These are phyloP conservation scores for Omphaloscelis lunosa DNA, from an alignment of 2,888 invertebrate genomes.

Conservation along the genomic window DNA sequence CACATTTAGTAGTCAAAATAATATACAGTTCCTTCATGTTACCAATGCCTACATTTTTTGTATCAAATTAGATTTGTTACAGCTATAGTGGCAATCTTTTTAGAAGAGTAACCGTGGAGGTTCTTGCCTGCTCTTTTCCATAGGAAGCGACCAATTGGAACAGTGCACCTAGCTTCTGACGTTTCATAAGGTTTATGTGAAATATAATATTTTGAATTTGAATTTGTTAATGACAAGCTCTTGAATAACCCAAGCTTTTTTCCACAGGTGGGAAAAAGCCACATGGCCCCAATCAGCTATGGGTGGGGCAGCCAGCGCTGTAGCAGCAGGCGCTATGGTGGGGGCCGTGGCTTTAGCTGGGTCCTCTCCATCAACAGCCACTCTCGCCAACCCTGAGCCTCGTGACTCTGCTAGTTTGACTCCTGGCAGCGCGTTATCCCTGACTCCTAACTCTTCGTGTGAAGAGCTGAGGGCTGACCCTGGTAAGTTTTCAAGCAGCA, in stretches of 20 bases:
- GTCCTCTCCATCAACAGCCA: constrained; percentile 83
- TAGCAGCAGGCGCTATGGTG: constrained; percentile 85
- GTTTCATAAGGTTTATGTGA: no score
- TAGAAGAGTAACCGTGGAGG: no score
- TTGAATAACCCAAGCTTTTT: background rate
- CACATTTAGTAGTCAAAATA: no score
- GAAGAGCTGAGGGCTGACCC: constrained; percentile 91
- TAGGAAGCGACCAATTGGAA: no score
- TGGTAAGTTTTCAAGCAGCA: constrained; percentile 69
- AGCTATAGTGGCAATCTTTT: no score
- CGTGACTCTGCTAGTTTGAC: constrained; percentile 90
- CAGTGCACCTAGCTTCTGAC: no score
- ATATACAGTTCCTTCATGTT: no score
- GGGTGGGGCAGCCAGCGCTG: constrained; percentile 85
- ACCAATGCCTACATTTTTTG: no score
- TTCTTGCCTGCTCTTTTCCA: no score
- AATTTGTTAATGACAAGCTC: no score
- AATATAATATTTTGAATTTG: no score
- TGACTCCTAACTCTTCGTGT: constrained; percentile 94
- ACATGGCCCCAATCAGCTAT: constrained; percentile 87
- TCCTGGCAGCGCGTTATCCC: constrained; percentile 91
- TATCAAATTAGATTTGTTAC: no score
- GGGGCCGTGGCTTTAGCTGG: constrained; percentile 89
- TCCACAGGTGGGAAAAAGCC: constrained; percentile 94
- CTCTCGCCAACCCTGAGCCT: constrained; percentile 86